phyloP scores from a whole-genome alignment of 2,888 invertebrate species.

The Pardosa pseudoannulata region DNA sequence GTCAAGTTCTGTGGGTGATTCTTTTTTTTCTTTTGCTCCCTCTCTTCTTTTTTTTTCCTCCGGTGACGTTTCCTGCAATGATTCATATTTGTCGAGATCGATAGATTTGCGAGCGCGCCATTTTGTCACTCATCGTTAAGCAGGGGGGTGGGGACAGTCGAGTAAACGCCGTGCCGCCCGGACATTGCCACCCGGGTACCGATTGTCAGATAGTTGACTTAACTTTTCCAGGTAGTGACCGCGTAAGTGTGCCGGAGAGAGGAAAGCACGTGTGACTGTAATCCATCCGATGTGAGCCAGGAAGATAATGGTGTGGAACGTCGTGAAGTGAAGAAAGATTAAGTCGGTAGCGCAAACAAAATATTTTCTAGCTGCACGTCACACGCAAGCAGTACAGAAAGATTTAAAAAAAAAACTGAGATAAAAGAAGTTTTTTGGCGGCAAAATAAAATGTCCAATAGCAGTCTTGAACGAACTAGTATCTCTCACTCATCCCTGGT shows the following conservation, averaged over 20 bases:
- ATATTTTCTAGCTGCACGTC: too few relatives aligned
- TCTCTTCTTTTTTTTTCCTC: neutral
- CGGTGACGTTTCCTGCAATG: slow-evolving; percentile 43
- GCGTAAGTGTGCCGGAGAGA: neutral
- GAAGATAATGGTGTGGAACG: too few relatives aligned
- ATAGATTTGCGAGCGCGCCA: slow-evolving; percentile 21
- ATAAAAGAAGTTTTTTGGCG: too few relatives aligned
- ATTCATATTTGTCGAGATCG: slow-evolving; percentile 51
- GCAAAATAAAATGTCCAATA: too few relatives aligned
- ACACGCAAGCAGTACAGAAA: too few relatives aligned
- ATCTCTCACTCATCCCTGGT: too few relatives aligned
- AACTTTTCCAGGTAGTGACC: neutral
- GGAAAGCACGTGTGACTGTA: neutral
- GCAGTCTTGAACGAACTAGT: too few relatives aligned
- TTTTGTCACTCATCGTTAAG: slow-evolving; percentile 32
- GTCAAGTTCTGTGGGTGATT: slow-evolving; percentile 34
- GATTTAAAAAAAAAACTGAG: too few relatives aligned
- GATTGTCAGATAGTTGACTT: neutral
- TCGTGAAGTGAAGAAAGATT: too few relatives aligned
- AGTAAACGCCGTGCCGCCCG: neutral
- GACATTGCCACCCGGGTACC: neutral
- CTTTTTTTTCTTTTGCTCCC: slow-evolving; percentile 15
- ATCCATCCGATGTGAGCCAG: too few relatives aligned
- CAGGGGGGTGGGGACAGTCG: too few relatives aligned
- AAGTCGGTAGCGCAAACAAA: too few relatives aligned